Base-by-base conservation (phyloP, 2,797 vertebrate genomes). In the Micrastur ruficollis region DNA sequence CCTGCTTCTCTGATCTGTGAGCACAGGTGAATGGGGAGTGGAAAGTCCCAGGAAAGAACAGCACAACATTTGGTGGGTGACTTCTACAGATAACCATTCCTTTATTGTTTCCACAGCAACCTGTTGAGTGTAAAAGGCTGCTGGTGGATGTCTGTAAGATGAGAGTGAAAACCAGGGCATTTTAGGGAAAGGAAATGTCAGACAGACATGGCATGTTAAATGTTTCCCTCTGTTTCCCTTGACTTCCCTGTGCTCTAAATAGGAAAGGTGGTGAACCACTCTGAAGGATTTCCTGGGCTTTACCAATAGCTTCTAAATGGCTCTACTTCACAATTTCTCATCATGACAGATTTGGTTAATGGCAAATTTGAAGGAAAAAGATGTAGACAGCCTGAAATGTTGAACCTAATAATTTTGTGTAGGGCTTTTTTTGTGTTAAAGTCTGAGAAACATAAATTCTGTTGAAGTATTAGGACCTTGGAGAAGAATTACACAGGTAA, bases 401-500 rank as follows among this genome's bases (percentile, higher is more conserved):
- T 88, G 76, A 94, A 90, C 10, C 6, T 65, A 53, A 56, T 71
- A 0, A 65, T 94, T 90, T 62, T 46, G 46, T 58, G 19, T 8
- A 2, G 4, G 4, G 2, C 0, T 21, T 61, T 44, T 50, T 73
- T n/a, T n/a, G 19, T 29, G 0, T 56, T 61, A 6, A 90, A 83
- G 18, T 62, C 47, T 63, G 63, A 85, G 79, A 74, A 76, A 56
- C 40, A 61, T 80, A 78, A 95, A 90, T 72, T 78, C 72, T 65
- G 21, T 38, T 74, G 76, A 81, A 94, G 25, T 34, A 81, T 79
- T 56, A 89, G 26, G 32, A 89, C 38, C 21, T 42, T 61, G 25
- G 53, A 88, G 75, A 90, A 93, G 13, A 86, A 89, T 85, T 84
- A 78, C 25, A 63, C 23, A 86, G 38, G 68, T 81, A 87, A 49